These are phyloP conservation scores for Thyatira batis DNA, from an alignment of 2,888 invertebrate genomes.

Conservation along the genomic window DNA sequence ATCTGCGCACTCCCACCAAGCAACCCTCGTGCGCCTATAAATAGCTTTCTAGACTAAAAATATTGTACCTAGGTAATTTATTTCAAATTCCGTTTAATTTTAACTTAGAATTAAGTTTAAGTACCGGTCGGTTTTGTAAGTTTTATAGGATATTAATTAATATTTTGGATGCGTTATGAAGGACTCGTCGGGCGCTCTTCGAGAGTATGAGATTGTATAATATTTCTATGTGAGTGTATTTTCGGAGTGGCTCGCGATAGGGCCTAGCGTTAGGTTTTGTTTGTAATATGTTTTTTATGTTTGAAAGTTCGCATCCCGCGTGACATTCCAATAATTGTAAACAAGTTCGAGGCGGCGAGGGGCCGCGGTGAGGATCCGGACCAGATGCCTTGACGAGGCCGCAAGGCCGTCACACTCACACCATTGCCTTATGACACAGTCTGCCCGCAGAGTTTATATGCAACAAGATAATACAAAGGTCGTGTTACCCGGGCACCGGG, in stretches of 20 bases:
- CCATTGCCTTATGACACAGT: slow-evolving; percentile 82
- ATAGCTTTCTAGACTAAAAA: slow-evolving; percentile 80
- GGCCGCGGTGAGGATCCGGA: slow-evolving; percentile 49
- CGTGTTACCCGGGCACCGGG: slow-evolving; percentile 82
- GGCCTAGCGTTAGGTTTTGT: slow-evolving; percentile 70
- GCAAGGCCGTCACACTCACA: slow-evolving; percentile 60
- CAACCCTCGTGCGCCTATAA: slow-evolving; percentile 73
- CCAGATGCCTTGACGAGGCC: slow-evolving; percentile 70
- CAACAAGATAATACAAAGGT: slow-evolving; percentile 82
- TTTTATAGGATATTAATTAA: slow-evolving; percentile 74
- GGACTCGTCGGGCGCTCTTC: slow-evolving; percentile 52
- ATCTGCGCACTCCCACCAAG: slow-evolving; percentile 63
- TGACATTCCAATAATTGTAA: slow-evolving; percentile 80
- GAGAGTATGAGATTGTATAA: slow-evolving; percentile 69
- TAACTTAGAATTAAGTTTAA: slow-evolving; percentile 80
- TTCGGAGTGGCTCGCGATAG: slow-evolving; percentile 57
- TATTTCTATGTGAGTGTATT: slow-evolving; percentile 63
- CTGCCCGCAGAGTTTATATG: slow-evolving; percentile 82
- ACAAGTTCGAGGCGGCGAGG: slow-evolving; percentile 56
- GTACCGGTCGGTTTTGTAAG: slow-evolving; percentile 82
- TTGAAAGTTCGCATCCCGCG: slow-evolving; percentile 76
- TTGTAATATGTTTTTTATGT: slow-evolving; percentile 65
- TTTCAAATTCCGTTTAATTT: slow-evolving; percentile 83
- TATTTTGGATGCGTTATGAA: slow-evolving; percentile 66
- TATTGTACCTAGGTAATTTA: slow-evolving; percentile 84